Evolutionary conservation across 2,888 invertebrate species (phyloP).

Genomic region (Junonia oenone): DNA sequence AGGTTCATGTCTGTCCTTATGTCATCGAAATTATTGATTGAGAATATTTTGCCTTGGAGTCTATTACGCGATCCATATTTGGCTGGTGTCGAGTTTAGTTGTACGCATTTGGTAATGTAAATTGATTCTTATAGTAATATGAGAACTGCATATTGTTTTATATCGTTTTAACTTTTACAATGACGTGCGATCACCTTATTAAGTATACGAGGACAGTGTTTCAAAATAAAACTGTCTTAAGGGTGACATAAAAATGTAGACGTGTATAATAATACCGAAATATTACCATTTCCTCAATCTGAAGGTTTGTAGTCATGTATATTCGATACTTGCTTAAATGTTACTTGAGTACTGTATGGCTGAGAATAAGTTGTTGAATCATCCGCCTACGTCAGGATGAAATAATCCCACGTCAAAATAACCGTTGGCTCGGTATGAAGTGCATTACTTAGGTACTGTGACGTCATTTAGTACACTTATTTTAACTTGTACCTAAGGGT

Average conservation of each 20-base stretch:
- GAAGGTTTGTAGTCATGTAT: not conserved
- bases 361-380: not conserved
- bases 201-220: not conserved
- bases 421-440: constrained; percentile 9
- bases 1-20: too few relatives aligned
- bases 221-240: not conserved
- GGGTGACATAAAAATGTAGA: not conserved
- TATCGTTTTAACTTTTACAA: not conserved
- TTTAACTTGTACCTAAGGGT: not conserved
- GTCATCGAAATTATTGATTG: too few relatives aligned
- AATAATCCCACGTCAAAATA: constrained; percentile 12
- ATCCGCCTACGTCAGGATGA: not conserved
- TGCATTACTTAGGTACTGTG: constrained; percentile 12
- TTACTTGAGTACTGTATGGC: not conserved
- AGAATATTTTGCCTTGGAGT: not conserved
- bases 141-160: not conserved
- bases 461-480: not conserved
- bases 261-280: not conserved
- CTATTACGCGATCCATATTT: not conserved
- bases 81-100: not conserved
- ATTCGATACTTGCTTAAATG: not conserved
- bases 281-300: constrained; percentile 4
- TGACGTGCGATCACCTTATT: not conserved
- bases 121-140: not conserved
- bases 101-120: not conserved